Evolutionary conservation across 2,113 vertebrate species (phyloP).

Genomic region (Mola mola): DNA sequence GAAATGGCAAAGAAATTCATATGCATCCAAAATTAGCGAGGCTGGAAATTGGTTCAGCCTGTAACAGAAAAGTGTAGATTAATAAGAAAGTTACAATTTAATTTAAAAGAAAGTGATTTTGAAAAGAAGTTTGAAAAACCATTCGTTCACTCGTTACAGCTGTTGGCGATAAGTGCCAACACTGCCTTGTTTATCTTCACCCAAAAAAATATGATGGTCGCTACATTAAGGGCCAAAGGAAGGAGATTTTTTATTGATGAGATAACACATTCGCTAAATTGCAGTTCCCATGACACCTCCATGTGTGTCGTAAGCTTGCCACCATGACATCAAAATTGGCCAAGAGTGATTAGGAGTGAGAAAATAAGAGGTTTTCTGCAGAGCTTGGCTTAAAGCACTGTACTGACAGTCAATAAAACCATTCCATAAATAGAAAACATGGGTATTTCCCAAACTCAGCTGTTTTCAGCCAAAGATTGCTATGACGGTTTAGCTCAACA

Average conservation of each 20-base stretch:
- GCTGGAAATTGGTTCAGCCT: conserved; percentile 13
- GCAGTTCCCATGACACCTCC: not conserved
- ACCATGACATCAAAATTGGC: conserved; percentile 28
- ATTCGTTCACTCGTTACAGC: not conserved
- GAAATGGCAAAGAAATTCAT: conserved; percentile 19
- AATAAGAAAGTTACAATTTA: conserved; percentile 31
- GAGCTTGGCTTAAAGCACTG: conserved; percentile 11
- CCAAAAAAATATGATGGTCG: too few species aligned
- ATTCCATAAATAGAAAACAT: conserved; percentile 49
- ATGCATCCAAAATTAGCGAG: not conserved
- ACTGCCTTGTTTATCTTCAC: conserved; percentile 10
- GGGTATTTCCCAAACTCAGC: too few species aligned
- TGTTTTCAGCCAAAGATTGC: too few species aligned
- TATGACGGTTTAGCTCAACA: too few species aligned
- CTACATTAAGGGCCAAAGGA: not conserved
- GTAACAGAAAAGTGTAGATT: conserved; percentile 11
- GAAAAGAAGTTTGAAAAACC: not conserved
- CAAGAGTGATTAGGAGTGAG: conserved; percentile 30
- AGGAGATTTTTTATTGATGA: too few species aligned
- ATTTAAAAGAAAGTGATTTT: not conserved
- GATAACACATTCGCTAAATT: too few species aligned
- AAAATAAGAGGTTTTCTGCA: conserved; percentile 38
- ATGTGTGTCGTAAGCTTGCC: conserved; percentile 21
- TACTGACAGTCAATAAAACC: conserved; percentile 55
- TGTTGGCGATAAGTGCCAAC: conserved; percentile 24